phyloP scores from a whole-genome alignment of 2,888 invertebrate species.

The Morpho achilles region DNA sequence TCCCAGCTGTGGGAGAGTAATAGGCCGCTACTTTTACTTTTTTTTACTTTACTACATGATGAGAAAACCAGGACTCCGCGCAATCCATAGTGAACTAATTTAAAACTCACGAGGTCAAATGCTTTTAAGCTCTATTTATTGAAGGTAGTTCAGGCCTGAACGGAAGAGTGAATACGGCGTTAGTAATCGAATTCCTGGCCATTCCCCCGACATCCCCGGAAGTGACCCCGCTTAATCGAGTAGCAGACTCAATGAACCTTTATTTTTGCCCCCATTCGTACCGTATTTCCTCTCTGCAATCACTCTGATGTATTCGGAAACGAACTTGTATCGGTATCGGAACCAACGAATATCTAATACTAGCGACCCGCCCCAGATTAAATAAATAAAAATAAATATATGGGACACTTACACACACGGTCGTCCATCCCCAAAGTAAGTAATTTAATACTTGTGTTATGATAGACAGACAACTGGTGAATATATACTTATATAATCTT shows the following conservation, averaged over 20 bases:
- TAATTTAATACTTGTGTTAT: too few species aligned
- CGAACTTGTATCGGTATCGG: neutral
- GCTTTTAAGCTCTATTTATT: constrained; percentile 17
- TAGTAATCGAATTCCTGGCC: constrained; percentile 57
- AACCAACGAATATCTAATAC: too few species aligned
- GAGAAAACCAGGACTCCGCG: neutral
- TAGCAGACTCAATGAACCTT: constrained; percentile 57
- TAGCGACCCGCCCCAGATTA: too few species aligned
- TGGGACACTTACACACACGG: too few species aligned
- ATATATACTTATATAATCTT: too few species aligned
- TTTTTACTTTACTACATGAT: neutral
- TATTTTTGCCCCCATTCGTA: constrained; percentile 39
- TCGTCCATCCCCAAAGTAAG: too few species aligned
- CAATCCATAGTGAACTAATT: too few species aligned
- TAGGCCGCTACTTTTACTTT: too few species aligned
- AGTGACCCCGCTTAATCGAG: constrained; percentile 61
- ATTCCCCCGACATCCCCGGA: constrained; percentile 55
- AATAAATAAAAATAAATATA: too few species aligned
- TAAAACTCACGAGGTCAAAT: constrained; percentile 4
- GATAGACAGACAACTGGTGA: too few species aligned
- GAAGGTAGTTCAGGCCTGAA: constrained; percentile 24
- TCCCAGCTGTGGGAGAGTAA: too few species aligned
- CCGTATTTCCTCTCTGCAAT: constrained; percentile 29
- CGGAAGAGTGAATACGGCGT: constrained; percentile 51
- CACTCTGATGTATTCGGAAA: constrained; percentile 11